Base-by-base conservation (phyloP, 1,140 invertebrate genomes). In the Bombus vancouverensis region DNA sequence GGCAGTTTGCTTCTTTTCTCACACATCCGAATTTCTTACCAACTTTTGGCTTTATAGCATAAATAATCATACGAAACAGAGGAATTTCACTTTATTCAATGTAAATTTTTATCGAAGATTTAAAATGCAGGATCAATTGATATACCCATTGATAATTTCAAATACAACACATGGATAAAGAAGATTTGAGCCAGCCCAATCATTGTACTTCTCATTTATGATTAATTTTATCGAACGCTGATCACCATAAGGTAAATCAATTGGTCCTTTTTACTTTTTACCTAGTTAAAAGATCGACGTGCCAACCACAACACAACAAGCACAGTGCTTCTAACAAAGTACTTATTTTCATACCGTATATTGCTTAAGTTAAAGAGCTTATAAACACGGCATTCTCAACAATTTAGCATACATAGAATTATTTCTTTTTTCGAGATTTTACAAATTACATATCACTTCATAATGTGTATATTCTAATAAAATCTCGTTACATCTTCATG, bases 361-460 rank as follows among this genome's bases (percentile, higher is more conserved):
- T 89, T 88, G 87, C 85, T 91, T 92, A 90, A 92, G 85, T 90
- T 91, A 91, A 92, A 83, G 89, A 92, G 88, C 91, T 92, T 92
- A 75, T 90, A 90, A 92, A 92, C 88, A 77, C 89, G 82, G 71
- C 62, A 85, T 86, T 86, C 85, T 88, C 81, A 1, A 85, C 44
- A 70, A 83, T 76, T 83, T 88, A 47, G 6, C 18, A 42, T 53
- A 34, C 15, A n/a, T 25, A 59, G 12, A 76, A 70, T 62, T 66
- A 8, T 66, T 22, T 66, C 6, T 22, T 66, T 34, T 18, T 3
- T 8, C 32, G 8, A 34, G 32, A 34, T 18, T 66, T 66, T 15
- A 1, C 65, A 34, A 34, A 32, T 66, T 34, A 6, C 1, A 65
- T 15, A 37, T 70, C 34, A 70, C 34, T n/a, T 25, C 8, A 0